Percentiles rank a stretch among this genome's conserved stretches.
Evolutionary conservation across 2,797 vertebrate genomes (phyloP).

Genomic region (Podarcis siculus): DNA sequence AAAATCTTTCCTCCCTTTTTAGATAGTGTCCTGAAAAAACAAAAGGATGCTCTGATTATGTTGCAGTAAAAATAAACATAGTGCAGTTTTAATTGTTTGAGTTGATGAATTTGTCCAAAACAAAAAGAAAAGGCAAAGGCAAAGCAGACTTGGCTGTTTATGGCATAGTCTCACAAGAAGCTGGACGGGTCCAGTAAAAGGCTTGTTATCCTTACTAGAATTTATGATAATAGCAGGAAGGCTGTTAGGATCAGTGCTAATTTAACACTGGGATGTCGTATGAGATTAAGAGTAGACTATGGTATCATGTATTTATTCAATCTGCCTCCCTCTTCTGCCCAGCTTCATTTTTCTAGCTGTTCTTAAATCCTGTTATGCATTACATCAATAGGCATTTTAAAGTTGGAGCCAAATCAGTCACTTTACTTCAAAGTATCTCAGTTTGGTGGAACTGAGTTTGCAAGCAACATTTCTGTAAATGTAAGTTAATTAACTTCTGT

Average conservation of each 20-base stretch:
- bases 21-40: conserved; percentile 30
- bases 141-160: not conserved
- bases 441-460: not conserved
- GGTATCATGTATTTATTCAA: not conserved
- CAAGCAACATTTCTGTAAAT: not conserved
- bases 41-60: conserved; percentile 32
- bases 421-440: not conserved
- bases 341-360: not conserved
- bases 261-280: not conserved
- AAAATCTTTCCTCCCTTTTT: conserved; percentile 48
- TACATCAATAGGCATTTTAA: not conserved
- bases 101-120: not conserved
- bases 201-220: not conserved
- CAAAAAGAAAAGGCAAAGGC: not conserved
- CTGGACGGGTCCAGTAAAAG: not conserved
- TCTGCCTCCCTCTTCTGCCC: not conserved
- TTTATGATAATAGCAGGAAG: not conserved
- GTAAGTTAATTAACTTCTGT: not conserved
- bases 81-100: not conserved
- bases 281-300: not conserved
- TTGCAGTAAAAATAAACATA: conserved; percentile 11
- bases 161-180: not conserved
- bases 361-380: not conserved
- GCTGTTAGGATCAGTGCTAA: not conserved
- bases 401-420: not conserved